Evolutionary conservation across 1,140 invertebrate genomes (phyloP).

Genomic region (Drosophila malerkotliana): DNA sequence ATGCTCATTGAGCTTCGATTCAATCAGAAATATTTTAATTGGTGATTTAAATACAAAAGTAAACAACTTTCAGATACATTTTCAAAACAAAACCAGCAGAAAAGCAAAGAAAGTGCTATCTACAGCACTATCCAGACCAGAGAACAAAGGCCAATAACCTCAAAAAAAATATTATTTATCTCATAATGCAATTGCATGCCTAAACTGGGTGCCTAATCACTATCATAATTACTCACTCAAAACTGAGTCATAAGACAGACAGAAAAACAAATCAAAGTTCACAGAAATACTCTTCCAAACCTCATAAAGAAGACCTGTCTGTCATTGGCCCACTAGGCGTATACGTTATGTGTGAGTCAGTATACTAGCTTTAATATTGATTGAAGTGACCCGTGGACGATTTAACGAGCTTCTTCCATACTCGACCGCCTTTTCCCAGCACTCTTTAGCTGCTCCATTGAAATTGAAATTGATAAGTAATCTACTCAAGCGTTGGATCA

Average conservation of each 20-base stretch:
- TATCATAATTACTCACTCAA: constrained; percentile 22
- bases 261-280: constrained; percentile 25
- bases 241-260: constrained; percentile 31
- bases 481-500: constrained; percentile 37
- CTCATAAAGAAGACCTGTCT: too few relatives aligned
- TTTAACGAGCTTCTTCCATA: constrained; percentile 21
- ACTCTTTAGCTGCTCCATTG: constrained; percentile 31
- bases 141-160: background rate
- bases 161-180: constrained; percentile 11
- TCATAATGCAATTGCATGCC: constrained; percentile 12
- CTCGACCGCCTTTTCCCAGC: constrained; percentile 9
- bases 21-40: constrained; percentile 26
- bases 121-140: background rate
- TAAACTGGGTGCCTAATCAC: background rate
- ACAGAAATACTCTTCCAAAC: constrained; percentile 3
- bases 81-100: background rate
- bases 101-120: background rate
- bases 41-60: constrained; percentile 5
- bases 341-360: constrained; percentile 31
- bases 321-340: constrained; percentile 21
- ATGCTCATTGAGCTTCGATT: constrained; percentile 42
- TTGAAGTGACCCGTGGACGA: constrained; percentile 34
- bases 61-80: constrained; percentile 13
- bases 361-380: constrained; percentile 20
- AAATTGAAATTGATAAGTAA: constrained; percentile 60